Conservation (phyloP, 1,140 invertebrate genomes). For the Gyrodactylus bullatarudis region DNA sequence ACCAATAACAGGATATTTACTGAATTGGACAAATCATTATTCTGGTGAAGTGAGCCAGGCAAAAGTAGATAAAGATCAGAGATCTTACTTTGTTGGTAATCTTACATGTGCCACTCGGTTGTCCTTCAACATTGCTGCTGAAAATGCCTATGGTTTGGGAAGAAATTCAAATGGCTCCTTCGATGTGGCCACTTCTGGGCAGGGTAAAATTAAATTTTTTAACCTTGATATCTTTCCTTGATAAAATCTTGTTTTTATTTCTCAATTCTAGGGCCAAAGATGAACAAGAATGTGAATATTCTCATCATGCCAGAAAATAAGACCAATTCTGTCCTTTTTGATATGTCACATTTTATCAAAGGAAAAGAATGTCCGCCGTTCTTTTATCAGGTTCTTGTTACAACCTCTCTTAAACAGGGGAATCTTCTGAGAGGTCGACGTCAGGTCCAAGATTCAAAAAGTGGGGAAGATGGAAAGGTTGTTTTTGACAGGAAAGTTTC, state of each 20-base stretch:
- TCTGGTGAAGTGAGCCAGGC: background rate
- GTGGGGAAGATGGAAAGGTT: no score
- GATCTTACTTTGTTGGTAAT: background rate
- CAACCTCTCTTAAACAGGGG: no score
- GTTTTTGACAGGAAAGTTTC: background rate
- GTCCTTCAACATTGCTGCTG: background rate
- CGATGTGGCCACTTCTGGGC: background rate
- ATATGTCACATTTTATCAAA: background rate
- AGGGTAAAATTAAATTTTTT: background rate
- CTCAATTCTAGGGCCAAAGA: background rate
- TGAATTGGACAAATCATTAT: background rate
- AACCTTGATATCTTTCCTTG: background rate
- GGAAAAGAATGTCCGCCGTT: background rate
- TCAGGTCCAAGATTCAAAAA: no score
- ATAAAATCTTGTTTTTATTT: background rate
- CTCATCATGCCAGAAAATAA: background rate
- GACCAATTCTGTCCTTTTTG: background rate
- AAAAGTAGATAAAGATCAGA: background rate
- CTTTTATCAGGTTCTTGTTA: background rate
- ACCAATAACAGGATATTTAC: background rate
- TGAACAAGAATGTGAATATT: background rate
- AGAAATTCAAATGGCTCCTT: background rate
- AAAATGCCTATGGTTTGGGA: background rate
- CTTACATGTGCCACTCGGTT: background rate
- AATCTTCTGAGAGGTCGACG: no score